These are phyloP conservation scores for Plagodis pulveraria DNA, from an alignment of 2,888 invertebrate species.

Conservation along the genomic window DNA sequence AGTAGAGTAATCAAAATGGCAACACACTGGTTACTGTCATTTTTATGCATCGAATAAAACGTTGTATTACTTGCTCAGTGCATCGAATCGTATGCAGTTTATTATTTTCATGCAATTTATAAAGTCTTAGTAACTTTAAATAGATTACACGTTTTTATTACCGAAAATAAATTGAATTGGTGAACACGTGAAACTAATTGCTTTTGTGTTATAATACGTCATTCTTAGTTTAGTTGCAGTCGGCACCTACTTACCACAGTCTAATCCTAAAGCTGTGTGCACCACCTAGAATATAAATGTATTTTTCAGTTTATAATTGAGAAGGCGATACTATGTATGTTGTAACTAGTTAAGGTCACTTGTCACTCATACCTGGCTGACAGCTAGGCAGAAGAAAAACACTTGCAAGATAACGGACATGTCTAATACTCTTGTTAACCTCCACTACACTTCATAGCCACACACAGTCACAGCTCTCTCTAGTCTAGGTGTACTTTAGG, in stretches of 20 bases:
- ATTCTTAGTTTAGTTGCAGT: not conserved
- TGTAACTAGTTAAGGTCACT: not conserved
- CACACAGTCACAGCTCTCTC: conserved; percentile 52
- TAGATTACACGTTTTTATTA: too few species aligned
- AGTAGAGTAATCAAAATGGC: too few species aligned
- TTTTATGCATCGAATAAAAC: too few species aligned
- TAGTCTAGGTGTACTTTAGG: conserved; percentile 20
- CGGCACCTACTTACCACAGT: conserved; percentile 57
- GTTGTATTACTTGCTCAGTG: too few species aligned
- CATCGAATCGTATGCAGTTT: too few species aligned
- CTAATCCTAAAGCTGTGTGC: conserved; percentile 39
- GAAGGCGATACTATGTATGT: not conserved
- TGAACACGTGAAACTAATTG: not conserved
- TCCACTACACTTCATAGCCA: conserved; percentile 49
- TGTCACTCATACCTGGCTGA: conserved; percentile 51
- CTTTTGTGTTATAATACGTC: not conserved
- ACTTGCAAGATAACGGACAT: conserved; percentile 37
- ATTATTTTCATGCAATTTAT: too few species aligned
- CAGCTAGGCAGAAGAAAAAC: conserved; percentile 36
- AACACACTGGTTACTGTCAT: too few species aligned
- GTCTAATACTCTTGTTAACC: conserved; percentile 38
- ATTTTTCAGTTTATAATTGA: conserved; percentile 17
- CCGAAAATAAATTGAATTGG: too few species aligned
- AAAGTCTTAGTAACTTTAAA: too few species aligned
- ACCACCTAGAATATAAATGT: conserved; percentile 57